These are phyloP conservation scores for Germaria angustata DNA, from an alignment of 2,888 invertebrate species.

Conservation along the genomic window DNA sequence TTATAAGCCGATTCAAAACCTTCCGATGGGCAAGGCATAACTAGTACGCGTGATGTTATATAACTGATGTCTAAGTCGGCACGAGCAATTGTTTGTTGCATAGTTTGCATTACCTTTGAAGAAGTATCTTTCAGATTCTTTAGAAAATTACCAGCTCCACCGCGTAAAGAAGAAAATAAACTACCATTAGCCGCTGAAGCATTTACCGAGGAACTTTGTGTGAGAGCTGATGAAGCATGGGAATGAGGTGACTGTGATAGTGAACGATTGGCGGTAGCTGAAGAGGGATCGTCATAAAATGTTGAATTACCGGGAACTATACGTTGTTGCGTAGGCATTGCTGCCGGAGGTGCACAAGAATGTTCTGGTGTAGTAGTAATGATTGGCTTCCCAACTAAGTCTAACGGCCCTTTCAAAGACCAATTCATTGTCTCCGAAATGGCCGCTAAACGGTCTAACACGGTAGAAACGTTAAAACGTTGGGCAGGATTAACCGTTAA, in stretches of 20 bases:
- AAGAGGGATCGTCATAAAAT: slow-evolving; percentile 72
- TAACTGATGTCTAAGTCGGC: slow-evolving; percentile 95
- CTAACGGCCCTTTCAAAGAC: slow-evolving; percentile 89
- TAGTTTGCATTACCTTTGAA: slow-evolving; percentile 97
- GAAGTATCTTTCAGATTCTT: slow-evolving; percentile 98
- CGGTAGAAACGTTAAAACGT: slow-evolving; percentile 88
- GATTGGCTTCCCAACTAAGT: slow-evolving; percentile 76
- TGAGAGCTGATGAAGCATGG: slow-evolving; percentile 39
- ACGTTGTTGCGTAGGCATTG: slow-evolving; percentile 40
- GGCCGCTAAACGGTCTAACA: slow-evolving; percentile 92
- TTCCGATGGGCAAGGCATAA: slow-evolving; percentile 97
- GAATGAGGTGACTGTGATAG: slow-evolving; percentile 56
- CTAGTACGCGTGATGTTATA: slow-evolving; percentile 93
- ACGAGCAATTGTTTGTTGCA: slow-evolving; percentile 93
- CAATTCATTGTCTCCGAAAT: slow-evolving; percentile 92
- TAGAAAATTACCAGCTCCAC: slow-evolving; percentile 95
- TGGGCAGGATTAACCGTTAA: slow-evolving; percentile 90
- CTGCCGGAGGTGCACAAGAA: slow-evolving; percentile 64
- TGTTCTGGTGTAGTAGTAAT: slow-evolving; percentile 73
- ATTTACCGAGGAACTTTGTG: slow-evolving; percentile 61
- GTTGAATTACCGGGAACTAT: slow-evolving; percentile 69
- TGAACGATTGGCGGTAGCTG: slow-evolving; percentile 60
- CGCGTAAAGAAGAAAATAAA: slow-evolving; percentile 91
- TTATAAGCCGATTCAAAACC: slow-evolving; percentile 95
- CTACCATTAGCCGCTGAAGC: slow-evolving; percentile 80